Conservation (phyloP, 2,113 vertebrate species). For the Plestiodon gilberti region DNA sequence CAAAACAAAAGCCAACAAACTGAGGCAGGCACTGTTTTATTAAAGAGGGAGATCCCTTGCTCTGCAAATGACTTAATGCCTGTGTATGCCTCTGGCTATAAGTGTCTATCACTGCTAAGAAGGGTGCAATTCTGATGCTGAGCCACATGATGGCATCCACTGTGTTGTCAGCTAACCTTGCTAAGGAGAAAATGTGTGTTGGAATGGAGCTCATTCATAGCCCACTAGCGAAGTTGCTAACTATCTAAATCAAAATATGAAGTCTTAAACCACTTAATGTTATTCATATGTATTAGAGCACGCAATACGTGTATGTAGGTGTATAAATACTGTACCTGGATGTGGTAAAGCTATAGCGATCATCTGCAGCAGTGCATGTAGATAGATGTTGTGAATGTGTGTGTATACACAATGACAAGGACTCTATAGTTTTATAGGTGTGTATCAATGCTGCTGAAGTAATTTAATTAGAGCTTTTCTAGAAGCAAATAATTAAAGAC, state of each 20-base stretch:
- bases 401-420: background rate
- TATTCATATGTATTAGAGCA: background rate
- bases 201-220: background rate
- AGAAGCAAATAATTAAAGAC: constrained; percentile 57
- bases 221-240: constrained; percentile 13
- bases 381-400: background rate
- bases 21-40: background rate
- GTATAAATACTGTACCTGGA: background rate
- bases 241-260: constrained; percentile 58
- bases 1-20: background rate
- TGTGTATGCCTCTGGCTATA: background rate
- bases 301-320: background rate
- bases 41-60: background rate
- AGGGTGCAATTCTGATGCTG: background rate
- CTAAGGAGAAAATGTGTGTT: background rate
- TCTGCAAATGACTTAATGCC: background rate
- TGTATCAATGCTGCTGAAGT: constrained; percentile 4
- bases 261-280: constrained; percentile 39
- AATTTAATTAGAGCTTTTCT: constrained; percentile 48
- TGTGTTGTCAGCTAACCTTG: background rate
- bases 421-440: background rate
- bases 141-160: constrained; percentile 56
- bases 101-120: background rate
- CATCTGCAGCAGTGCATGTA: background rate
- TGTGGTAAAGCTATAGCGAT: background rate